phyloP scores from a whole-genome alignment of 23 tunicate genomes.

The Halocynthia aurantium region DNA sequence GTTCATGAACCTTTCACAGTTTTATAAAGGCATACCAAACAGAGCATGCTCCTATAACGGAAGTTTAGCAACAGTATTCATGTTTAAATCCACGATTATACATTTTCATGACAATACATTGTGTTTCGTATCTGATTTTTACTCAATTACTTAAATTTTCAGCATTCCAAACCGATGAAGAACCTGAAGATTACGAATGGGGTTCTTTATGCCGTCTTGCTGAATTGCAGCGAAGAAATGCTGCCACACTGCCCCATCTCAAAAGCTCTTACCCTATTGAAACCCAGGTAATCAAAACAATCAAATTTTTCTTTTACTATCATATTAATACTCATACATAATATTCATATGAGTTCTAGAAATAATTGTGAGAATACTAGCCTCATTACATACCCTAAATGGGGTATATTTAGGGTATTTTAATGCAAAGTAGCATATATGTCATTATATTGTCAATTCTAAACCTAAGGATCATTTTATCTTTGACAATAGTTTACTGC shows the following conservation, averaged over 20 bases:
- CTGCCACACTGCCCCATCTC: constrained; percentile 44
- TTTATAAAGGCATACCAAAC: too few species aligned
- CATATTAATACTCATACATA: not conserved
- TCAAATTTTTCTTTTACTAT: not conserved
- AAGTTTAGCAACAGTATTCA: too few species aligned
- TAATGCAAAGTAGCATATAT: not conserved
- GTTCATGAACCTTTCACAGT: too few species aligned
- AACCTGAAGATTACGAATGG: constrained; percentile 19
- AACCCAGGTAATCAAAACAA: constrained; percentile 51
- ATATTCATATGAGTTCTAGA: not conserved
- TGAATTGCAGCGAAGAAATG: constrained; percentile 65
- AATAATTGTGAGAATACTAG: too few species aligned
- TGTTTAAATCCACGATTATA: too few species aligned
- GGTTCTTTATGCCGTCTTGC: constrained; percentile 45
- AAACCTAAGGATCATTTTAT: not conserved
- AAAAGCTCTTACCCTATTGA: constrained; percentile 86
- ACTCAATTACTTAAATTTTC: not conserved
- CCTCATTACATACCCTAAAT: too few species aligned
- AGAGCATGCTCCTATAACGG: too few species aligned
- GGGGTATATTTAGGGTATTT: too few species aligned
- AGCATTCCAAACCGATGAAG: constrained; percentile 25
- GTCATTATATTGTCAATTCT: not conserved
- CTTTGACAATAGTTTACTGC: too few species aligned
- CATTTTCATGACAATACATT: too few species aligned
- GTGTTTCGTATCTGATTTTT: too few species aligned